Conservation (phyloP, 2,113 vertebrate genomes). For the Corythoichthys haematopterus region DNA sequence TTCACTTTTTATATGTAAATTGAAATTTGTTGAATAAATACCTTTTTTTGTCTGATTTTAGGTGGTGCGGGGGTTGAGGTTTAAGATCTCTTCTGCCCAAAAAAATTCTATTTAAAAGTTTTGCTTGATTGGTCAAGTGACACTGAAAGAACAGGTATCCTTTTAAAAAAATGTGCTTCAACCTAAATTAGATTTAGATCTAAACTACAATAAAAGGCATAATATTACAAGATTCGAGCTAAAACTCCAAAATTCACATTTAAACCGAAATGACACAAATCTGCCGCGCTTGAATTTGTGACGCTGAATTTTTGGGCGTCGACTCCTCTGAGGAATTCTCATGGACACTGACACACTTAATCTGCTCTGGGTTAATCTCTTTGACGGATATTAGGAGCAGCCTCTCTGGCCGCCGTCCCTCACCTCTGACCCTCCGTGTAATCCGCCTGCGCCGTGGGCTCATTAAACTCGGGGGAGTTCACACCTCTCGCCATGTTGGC, state of each 20-base stretch:
- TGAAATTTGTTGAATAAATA: no score
- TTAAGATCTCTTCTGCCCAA: no score
- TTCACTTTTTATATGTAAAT: no score
- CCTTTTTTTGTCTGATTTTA: no score
- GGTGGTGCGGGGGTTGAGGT: no score
- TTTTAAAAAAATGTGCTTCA: not conserved
- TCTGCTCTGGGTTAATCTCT: constrained; percentile 46
- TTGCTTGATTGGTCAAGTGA: not conserved
- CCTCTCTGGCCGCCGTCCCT: constrained; percentile 46
- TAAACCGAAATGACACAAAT: no score
- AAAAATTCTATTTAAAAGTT: no score
- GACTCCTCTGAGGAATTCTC: constrained; percentile 19
- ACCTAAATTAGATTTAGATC: no score
- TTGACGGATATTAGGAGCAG: constrained; percentile 56
- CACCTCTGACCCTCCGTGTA: constrained; percentile 59
- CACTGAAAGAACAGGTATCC: not conserved
- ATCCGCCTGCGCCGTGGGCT: constrained; percentile 64
- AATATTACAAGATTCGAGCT: no score
- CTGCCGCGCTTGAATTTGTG: no score
- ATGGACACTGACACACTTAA: constrained; percentile 7
- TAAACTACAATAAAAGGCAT: no score
- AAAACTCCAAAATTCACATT: no score
- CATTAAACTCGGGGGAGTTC: constrained; percentile 63
- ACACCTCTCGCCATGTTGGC: constrained; percentile 72
- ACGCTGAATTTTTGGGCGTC: not conserved